Base-by-base conservation (phyloP, 2,888 invertebrate species). In the Tetragonula carbonaria region DNA sequence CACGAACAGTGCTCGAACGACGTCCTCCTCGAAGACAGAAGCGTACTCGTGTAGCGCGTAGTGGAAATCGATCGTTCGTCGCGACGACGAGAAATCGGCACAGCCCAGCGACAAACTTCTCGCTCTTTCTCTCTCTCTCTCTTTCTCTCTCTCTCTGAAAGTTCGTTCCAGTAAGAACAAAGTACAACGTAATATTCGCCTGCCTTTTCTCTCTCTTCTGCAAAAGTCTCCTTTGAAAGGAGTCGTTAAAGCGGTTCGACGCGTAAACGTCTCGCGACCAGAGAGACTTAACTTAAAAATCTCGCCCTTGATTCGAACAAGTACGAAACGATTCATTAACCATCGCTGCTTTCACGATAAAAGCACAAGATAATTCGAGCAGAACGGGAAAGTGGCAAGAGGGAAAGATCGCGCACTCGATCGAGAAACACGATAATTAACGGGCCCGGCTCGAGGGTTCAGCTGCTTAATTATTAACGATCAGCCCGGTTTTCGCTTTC, bases 1-100 rank as follows among this genome's bases (percentile, higher is more conserved):
- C 80, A 74, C 66, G 85, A 82, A 74, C 66, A 84, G 82, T 87
- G 78, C 76, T 85, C 78, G 79, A 88, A 86, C 87, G 88, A 85
- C 81, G 85, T 87, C 83, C 81, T 33, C 11, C 80, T 66, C 87
- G 80, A 28, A 28, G 28, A 71, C 67, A 38, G 50, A 63, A 76
- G 81, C 77, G 63, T 72, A 53, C 80, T 78, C 50, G 66, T 67
- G 68, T 38, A 8, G 45, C 76, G 38, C 78, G 65, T 28, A 87
- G 78, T 80, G 78, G 82, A 86, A 88, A 88, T 89, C 85, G 84
- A 84, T 88, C 71, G 66, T 51, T 66, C 79, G 63, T 21, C 55
- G 50, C 76, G 50, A 74, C 50, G 33, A 38, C n/a, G 38, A 38
- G n/a, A 14, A 38, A 57, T 5, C 23, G 8, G 4, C 18, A 5